Evolutionary conservation across 2,797 vertebrate genomes (phyloP).

Genomic region (Capromys pilorides): DNA sequence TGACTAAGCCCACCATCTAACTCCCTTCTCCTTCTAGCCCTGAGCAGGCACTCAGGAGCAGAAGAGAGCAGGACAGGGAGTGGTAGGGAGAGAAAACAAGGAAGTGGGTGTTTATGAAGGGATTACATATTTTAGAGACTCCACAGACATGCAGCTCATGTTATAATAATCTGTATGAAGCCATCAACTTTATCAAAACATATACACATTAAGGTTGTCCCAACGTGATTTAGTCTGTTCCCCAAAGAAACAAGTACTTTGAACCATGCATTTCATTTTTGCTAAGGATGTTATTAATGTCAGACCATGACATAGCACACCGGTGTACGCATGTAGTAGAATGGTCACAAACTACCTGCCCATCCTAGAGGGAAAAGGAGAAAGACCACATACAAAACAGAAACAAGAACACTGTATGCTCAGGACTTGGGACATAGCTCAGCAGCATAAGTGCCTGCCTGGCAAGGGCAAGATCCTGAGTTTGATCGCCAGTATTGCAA

Average conservation of each 20-base stretch:
- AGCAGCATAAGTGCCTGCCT: too few species aligned
- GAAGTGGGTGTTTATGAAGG: not conserved
- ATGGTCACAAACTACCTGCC: not conserved
- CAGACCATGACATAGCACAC: not conserved
- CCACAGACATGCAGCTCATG: not conserved
- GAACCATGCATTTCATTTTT: constrained; percentile 49
- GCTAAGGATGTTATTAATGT: not conserved
- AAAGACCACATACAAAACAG: constrained; percentile 7
- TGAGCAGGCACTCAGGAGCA: not conserved
- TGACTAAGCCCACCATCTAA: not conserved
- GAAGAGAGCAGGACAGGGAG: not conserved
- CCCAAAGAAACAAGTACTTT: constrained; percentile 16
- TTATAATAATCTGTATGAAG: constrained; percentile 4
- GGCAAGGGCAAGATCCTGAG: too few species aligned
- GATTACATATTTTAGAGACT: not conserved
- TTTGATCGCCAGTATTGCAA: too few species aligned
- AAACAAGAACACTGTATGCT: not conserved
- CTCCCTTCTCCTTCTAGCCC: not conserved
- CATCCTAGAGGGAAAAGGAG: not conserved
- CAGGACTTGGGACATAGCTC: too few species aligned
- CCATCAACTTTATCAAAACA: constrained; percentile 14
- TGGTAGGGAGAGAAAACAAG: not conserved
- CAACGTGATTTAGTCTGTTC: constrained; percentile 26
- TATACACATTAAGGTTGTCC: not conserved
- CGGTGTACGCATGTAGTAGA: not conserved